Evolutionary conservation across 2,888 invertebrate genomes (phyloP).

Genomic region (Tholera decimalis): DNA sequence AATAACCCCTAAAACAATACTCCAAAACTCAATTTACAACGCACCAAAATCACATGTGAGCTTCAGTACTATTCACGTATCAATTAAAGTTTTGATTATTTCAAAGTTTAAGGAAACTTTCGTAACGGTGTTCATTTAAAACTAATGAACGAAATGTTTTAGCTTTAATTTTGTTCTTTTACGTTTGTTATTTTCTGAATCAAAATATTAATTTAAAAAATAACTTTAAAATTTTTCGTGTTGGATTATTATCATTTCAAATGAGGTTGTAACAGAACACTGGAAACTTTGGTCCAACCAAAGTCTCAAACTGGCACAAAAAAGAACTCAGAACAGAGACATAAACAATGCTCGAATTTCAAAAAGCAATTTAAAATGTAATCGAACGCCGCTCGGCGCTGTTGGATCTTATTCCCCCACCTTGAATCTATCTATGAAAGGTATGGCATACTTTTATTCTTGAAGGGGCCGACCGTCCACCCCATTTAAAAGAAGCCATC

Average conservation of each 20-base stretch:
- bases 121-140: slow-evolving; percentile 59
- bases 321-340: slow-evolving; percentile 61
- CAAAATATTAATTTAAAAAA: background rate
- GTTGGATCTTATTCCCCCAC: slow-evolving; percentile 80
- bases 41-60: slow-evolving; percentile 50
- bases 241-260: background rate
- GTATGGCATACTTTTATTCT: slow-evolving; percentile 90
- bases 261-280: slow-evolving; percentile 37
- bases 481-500: slow-evolving; percentile 91
- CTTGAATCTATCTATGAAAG: slow-evolving; percentile 83
- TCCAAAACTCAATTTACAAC: slow-evolving; percentile 59
- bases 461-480: slow-evolving; percentile 88
- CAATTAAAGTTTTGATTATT: slow-evolving; percentile 73
- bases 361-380: slow-evolving; percentile 86
- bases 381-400: slow-evolving; percentile 80
- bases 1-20: slow-evolving; percentile 59
- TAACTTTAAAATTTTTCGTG: slow-evolving; percentile 2
- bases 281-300: slow-evolving; percentile 34
- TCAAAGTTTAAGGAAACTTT: slow-evolving; percentile 65
- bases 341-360: slow-evolving; percentile 78
- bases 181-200: background rate
- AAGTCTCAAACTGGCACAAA: slow-evolving; percentile 64
- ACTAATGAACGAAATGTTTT: slow-evolving; percentile 50
- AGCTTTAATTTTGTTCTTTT: slow-evolving; percentile 23
- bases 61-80: slow-evolving; percentile 62